Evolutionary conservation across 1,140 invertebrate species (phyloP), one percentile per base, ranked within the genome.

Genomic region (Chelonus insularis): DNA sequence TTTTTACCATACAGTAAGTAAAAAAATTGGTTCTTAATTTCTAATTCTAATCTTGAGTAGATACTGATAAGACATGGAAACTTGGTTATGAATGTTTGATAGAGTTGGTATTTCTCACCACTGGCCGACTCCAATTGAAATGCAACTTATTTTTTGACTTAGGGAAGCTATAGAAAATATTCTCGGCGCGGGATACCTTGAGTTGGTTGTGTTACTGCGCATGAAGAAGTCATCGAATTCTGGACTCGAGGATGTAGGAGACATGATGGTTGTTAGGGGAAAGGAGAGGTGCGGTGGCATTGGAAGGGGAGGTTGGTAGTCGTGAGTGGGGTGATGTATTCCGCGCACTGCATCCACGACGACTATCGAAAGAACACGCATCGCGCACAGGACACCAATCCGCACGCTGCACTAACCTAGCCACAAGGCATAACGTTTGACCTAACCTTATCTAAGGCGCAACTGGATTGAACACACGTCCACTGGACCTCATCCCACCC

Each of bases 281-380:
- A 4, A 1, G 6, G 39, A 29, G 12, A 11, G n/a, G 25, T 12
- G 11, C 9, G 52, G 36, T 48, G 36, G 25, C 20, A 6, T 14
- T 34, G 48, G 36, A 12, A 25, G 14, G 11, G 39, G 5, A 16
- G 20, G 14, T 12, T 20, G 11, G 1, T 23, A 18, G 4, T 11
- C 47, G 7, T 8, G 45, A 18, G 63, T 25, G 63, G 37, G 18
- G 48, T 39, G 43, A 37, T 11, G 51, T 20, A 57, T 60, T 61
- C 45, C 64, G 65, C 64, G 66, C 70, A 68, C 68, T 70, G 68
- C 64, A 74, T 59, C 65, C 39, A 70, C 68, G 70, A 65, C 68
- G 58, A 70, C 71, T 73, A 71, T 68, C 72, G 67, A 50, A 65
- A 67, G 57, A 69, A 67, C 69, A 71, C 68, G 69, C 67, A 60